phyloP scores from a whole-genome alignment of 1,140 invertebrate genomes.

The Holotrichia oblita region DNA sequence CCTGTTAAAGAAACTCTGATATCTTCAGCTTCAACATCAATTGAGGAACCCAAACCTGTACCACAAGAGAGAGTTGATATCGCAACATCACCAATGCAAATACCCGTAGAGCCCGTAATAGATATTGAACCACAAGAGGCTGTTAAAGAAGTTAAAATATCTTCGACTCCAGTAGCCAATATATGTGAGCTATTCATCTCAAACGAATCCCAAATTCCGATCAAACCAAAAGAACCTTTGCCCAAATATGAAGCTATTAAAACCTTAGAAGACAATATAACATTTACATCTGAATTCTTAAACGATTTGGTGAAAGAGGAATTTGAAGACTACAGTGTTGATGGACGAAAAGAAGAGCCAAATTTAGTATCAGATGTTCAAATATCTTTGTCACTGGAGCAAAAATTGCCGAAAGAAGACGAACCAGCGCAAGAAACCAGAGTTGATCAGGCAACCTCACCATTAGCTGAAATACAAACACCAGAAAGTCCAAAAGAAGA shows the following conservation, averaged over 20 bases:
- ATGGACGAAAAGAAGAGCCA: not conserved
- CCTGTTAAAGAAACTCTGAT: not conserved
- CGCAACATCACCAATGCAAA: not conserved
- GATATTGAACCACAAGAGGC: not conserved
- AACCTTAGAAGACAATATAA: constrained; percentile 38
- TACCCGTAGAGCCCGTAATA: not conserved
- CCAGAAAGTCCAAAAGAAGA: not conserved
- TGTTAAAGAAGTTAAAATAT: not conserved
- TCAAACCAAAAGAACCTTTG: not conserved
- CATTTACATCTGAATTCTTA: constrained; percentile 30
- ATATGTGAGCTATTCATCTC: constrained; percentile 2
- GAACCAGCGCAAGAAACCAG: not conserved
- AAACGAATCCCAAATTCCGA: not conserved
- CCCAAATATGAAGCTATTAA: constrained; percentile 15
- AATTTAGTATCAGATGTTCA: not conserved
- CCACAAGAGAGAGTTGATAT: not conserved
- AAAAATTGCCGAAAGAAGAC: not conserved
- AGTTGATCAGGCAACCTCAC: constrained; percentile 23
- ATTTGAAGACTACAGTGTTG: not conserved
- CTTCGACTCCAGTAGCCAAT: not conserved
- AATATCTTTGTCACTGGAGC: constrained; percentile 8
- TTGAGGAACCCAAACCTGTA: not conserved
- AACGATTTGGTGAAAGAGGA: constrained; percentile 29
- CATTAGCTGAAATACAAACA: constrained; percentile 4
- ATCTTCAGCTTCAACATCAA: not conserved